Conservation (phyloP, 2,888 invertebrate genomes). For the Mechanitis mazaeus region DNA sequence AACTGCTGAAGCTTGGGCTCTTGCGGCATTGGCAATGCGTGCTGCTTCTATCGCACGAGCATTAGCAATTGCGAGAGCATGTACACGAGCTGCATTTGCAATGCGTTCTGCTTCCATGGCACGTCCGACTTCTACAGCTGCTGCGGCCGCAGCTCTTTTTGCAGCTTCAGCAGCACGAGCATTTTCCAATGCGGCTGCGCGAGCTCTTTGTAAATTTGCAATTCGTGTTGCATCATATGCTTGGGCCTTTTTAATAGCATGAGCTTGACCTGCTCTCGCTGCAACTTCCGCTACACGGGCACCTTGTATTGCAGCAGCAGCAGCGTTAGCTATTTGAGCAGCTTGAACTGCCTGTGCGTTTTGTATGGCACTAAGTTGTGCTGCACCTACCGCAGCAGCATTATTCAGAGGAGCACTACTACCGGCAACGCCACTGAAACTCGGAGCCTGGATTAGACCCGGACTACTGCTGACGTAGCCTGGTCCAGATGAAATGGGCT, state of each 20-base stretch:
- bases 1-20: slow-evolving; percentile 55
- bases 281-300: slow-evolving; percentile 64
- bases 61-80: slow-evolving; percentile 66
- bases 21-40: slow-evolving; percentile 60
- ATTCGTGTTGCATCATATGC: slow-evolving; percentile 64
- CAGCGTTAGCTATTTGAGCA: slow-evolving; percentile 62
- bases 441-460: slow-evolving; percentile 11
- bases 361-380: slow-evolving; percentile 67
- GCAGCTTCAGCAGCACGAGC: slow-evolving; percentile 65
- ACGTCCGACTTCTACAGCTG: slow-evolving; percentile 50
- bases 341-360: slow-evolving; percentile 68
- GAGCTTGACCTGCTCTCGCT: slow-evolving; percentile 59
- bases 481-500: slow-evolving; percentile 17
- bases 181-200: slow-evolving; percentile 66
- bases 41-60: slow-evolving; percentile 64
- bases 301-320: slow-evolving; percentile 66
- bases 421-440: slow-evolving; percentile 21
- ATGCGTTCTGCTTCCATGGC: slow-evolving; percentile 60
- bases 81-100: slow-evolving; percentile 64
- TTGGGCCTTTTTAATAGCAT: slow-evolving; percentile 65
- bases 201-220: slow-evolving; percentile 64
- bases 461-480: slow-evolving; percentile 15
- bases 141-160: slow-evolving; percentile 54
- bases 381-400: slow-evolving; percentile 63
- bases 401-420: slow-evolving; percentile 52